Conservation (phyloP, 2,113 vertebrate genomes). For the Egretta garzetta region DNA sequence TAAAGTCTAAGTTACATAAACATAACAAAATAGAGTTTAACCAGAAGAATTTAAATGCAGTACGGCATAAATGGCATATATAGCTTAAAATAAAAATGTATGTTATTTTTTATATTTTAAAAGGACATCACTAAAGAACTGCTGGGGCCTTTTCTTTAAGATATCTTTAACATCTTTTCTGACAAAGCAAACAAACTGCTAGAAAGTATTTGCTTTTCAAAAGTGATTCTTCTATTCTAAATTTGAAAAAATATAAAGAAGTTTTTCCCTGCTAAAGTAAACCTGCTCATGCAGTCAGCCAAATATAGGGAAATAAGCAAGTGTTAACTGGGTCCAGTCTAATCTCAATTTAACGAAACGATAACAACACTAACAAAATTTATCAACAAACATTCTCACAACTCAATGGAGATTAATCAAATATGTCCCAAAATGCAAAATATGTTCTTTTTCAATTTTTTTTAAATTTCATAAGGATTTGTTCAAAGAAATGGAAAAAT, state of each 20-base stretch:
- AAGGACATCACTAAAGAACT: background rate
- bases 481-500: background rate
- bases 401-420: background rate
- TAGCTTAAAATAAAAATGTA: background rate
- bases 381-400: background rate
- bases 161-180: background rate
- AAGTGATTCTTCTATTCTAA: background rate
- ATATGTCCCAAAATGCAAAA: background rate
- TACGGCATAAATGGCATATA: background rate
- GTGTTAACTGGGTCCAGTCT: background rate
- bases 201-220: background rate
- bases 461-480: background rate
- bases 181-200: background rate
- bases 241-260: background rate
- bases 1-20: background rate
- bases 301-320: background rate
- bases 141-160: background rate
- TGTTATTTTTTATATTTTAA: background rate
- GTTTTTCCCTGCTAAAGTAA: background rate
- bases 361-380: background rate
- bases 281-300: background rate
- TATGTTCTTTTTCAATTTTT: background rate
- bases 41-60: background rate
- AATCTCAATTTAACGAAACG: background rate
- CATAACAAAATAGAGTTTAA: background rate